Evolutionary conservation across 2,888 invertebrate genomes (phyloP).

Genomic region (Achlya flavicornis): DNA sequence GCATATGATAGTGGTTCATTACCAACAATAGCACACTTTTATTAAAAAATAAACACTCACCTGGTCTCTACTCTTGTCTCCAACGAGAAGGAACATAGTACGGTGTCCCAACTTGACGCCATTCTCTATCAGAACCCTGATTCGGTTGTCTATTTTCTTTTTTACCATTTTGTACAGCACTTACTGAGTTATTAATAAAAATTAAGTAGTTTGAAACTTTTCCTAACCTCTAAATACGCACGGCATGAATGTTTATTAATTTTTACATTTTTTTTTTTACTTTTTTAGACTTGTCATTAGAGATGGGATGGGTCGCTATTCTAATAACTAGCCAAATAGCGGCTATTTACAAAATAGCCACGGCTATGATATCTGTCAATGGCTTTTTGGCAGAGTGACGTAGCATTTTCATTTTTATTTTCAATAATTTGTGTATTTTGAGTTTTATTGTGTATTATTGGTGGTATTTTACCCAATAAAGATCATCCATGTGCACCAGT

Average conservation of each 20-base stretch:
- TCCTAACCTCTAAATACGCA: conserved; percentile 51
- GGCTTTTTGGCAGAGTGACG: no score
- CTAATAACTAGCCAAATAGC: no score
- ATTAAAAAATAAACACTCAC: conserved; percentile 70
- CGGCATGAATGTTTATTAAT: conserved; percentile 11
- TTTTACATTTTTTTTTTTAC: no score
- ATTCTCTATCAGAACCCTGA: conserved; percentile 98
- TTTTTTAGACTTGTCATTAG: no score
- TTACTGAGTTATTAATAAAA: conserved; percentile 17
- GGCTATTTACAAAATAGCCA: no score
- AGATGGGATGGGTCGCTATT: no score
- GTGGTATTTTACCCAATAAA: no score
- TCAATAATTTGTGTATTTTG: no score
- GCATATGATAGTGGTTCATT: background rate
- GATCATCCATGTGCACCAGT: no score
- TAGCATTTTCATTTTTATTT: no score
- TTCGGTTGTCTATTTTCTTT: conserved; percentile 98
- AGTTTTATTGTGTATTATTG: no score
- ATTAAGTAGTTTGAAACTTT: conserved; percentile 16
- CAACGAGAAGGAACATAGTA: conserved; percentile 96
- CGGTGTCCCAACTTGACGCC: conserved; percentile 95
- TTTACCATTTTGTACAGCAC: conserved; percentile 87
- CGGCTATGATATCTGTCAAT: no score
- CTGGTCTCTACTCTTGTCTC: conserved; percentile 98
- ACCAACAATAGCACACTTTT: background rate